These are phyloP conservation scores for Microctenopoma stevenorrisi DNA, from an alignment of 2,797 vertebrate species.

Conservation along the genomic window DNA sequence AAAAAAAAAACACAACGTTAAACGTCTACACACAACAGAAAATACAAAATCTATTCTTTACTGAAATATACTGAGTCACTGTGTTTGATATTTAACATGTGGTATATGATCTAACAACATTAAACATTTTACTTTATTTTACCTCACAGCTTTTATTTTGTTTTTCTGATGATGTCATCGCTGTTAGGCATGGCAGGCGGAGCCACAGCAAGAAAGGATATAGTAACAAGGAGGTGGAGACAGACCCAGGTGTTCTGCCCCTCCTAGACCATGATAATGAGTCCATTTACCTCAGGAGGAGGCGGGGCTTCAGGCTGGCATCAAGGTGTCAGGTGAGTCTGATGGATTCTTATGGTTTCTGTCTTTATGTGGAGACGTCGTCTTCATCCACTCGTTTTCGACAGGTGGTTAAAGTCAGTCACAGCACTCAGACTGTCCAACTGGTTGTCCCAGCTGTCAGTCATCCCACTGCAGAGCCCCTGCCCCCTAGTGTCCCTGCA, in stretches of 20 bases:
- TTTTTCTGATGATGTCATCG: conserved; percentile 25
- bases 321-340: conserved; percentile 82
- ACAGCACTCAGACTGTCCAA: conserved; percentile 87
- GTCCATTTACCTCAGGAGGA: conserved; percentile 47
- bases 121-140: too few relatives aligned
- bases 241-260: conserved; percentile 59
- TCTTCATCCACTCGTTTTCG: not conserved
- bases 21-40: too few relatives aligned
- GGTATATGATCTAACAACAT: too few relatives aligned
- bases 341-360: not conserved
- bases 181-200: conserved; percentile 68
- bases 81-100: too few relatives aligned
- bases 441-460: conserved; percentile 81
- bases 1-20: too few relatives aligned
- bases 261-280: conserved; percentile 70
- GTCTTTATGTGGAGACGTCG: not conserved
- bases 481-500: not conserved
- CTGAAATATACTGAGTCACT: too few relatives aligned
- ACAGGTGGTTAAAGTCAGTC: conserved; percentile 90
- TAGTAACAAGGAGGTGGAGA: conserved; percentile 33
- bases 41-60: too few relatives aligned
- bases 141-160: not conserved
- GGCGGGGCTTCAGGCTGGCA: conserved; percentile 76
- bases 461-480: conserved; percentile 62
- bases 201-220: conserved; percentile 36